Percentiles rank a stretch among this genome's conserved stretches.
Conservation (phyloP, 2,113 vertebrate species). For the cattle (Bos taurus) region ARS-UCD2.0 NC_037338.1:27923501-27924000, state of each 20-base stretch:
- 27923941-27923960: constrained; percentile 43
- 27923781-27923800: constrained; percentile 59
- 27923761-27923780: constrained; percentile 69
- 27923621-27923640: constrained; percentile 78
- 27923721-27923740: constrained; percentile 29
- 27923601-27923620: constrained; percentile 70
- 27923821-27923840: constrained; percentile 38
- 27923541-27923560: constrained; percentile 39
- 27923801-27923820: constrained; percentile 66
- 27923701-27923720: constrained; percentile 57
- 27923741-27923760: constrained; percentile 61
- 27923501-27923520: constrained; percentile 28
- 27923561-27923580: constrained; percentile 40
- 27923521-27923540: constrained; percentile 44
- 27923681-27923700: constrained; percentile 70
- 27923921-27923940: constrained; percentile 59
- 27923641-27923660: constrained; percentile 65
- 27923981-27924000: constrained; percentile 56
- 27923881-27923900: constrained; percentile 56
- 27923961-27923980: constrained; percentile 27
- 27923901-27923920: constrained; percentile 49
- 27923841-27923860: constrained; percentile 65
- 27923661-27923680: constrained; percentile 67
- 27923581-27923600: constrained; percentile 58
- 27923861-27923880: constrained; percentile 65